Base-by-base conservation (phyloP, 2,888 invertebrate species). In the Tetheella fluctuosa region DNA sequence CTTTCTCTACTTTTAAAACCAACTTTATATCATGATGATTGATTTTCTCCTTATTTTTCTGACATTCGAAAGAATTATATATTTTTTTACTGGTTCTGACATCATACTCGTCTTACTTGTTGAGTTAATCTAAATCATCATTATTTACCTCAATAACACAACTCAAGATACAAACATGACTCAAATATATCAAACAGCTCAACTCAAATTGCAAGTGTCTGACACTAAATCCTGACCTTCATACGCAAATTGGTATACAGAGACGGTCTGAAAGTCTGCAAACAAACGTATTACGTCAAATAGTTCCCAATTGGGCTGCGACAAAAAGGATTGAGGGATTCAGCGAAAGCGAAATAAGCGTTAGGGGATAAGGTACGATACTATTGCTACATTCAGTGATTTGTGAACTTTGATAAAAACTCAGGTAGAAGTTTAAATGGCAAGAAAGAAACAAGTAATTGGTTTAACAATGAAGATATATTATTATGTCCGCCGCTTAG, bases 261-360 rank as follows among this genome's bases (percentile, higher is more conserved):
- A 66, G 63, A 68, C 64, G 58, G 70, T 70, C 70, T 68, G 74
- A 79, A 76, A 74, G 74, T 70, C 71, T 69, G 72, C 79, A 76
- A 75, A 78, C 74, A 75, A 67, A 65, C 67, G 74, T 64, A 61
- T 60, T 63, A 70, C 66, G 68, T 68, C 76, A 76, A 80, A 83
- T 81, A 83, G 79, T 76, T 73, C 76, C 76, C 71, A 80, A 84
- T 79, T 73, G 76, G 75, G 72, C 69, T 67, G 70, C 66, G 70
- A 69, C 77, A 80, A 82, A 79, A 77, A 71, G 74, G 77, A 81
- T 80, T 74, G 77, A 73, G 76, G 70, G 48, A 20, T 73, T 76
- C 68, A 59, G 65, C 65, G 69, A 69, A 67, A 71, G 77, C 65
- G 68, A 70, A 74, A 71, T 74, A 73, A 75, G 23, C 15, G 54